Evolutionary conservation across 1,140 invertebrate species (phyloP).

Genomic region (Meteorus sp.): DNA sequence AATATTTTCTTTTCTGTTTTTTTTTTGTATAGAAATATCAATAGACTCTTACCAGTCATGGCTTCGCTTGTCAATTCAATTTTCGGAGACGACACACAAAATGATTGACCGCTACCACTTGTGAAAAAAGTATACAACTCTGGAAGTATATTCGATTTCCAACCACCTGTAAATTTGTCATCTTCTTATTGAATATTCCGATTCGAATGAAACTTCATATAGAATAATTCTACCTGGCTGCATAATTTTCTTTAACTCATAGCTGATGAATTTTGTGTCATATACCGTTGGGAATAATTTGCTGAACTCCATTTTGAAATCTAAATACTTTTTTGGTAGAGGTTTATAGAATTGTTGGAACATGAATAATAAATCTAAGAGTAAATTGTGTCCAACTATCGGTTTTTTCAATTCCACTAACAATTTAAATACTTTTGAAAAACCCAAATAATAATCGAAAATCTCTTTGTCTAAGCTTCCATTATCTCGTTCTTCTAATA

Average conservation of each 20-base stretch:
- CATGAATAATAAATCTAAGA: slow-evolving; percentile 71
- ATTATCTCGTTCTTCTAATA: slow-evolving; percentile 52
- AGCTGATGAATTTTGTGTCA: slow-evolving; percentile 74
- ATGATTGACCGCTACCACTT: slow-evolving; percentile 28
- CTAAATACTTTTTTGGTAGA: slow-evolving; percentile 62
- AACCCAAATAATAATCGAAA: slow-evolving; percentile 64
- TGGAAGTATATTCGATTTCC: slow-evolving; percentile 60
- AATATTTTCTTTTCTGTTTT: background rate
- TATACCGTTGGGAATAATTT: slow-evolving; percentile 70
- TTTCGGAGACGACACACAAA: slow-evolving; percentile 13
- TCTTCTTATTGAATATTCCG: background rate
- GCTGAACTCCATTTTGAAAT: slow-evolving; percentile 68
- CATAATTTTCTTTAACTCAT: slow-evolving; percentile 56
- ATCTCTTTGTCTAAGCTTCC: slow-evolving; percentile 47
- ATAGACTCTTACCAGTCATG: background rate
- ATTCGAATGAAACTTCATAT: slow-evolving; percentile 14
- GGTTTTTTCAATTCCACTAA: slow-evolving; percentile 66
- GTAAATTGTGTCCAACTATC: slow-evolving; percentile 75
- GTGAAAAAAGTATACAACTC: slow-evolving; percentile 64
- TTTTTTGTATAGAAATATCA: background rate
- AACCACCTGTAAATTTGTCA: slow-evolving; percentile 48
- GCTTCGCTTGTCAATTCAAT: slow-evolving; percentile 8
- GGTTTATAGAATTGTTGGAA: slow-evolving; percentile 72
- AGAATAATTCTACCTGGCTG: slow-evolving; percentile 49
- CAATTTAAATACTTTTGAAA: slow-evolving; percentile 68